Evolutionary conservation across 1,140 invertebrate species (phyloP), one percentile per base, ranked within the genome.

Genomic region (Lordiphosa stackelbergi): DNA sequence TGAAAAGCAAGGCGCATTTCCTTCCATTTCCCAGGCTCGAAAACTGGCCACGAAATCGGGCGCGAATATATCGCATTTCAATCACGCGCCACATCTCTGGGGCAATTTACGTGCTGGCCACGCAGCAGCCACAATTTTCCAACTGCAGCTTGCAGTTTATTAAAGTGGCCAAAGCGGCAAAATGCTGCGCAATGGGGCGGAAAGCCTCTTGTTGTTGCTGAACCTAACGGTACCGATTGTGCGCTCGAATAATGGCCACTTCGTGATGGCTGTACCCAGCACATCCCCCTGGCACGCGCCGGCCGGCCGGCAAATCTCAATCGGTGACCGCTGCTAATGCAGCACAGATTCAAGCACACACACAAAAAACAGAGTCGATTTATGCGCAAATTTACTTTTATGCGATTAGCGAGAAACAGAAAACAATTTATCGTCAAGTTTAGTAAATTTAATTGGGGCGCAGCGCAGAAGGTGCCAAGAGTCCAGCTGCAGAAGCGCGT

Each of bases 31-130:
- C 75, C 75, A 79, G 75, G 75, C 75, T 79, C 52, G 42, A 46
- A 45, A 53, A 43, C 43, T 72, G 68, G 74, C 58, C 70, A 75
- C 77, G 37, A 83, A 83, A 83, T 83, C 78, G 77, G 77, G 78
- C 77, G 77, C 77, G 78, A 83, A 83, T 83, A 83, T 83, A 83
- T 83, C 77, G 77, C 77, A 83, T 83, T 83, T 83, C 77, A 83
- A 83, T 83, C 77, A 83, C 77, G 77, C 77, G 77, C 75, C 73
- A 1, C 41, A 34, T 43, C 28, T 53, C 61, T 49, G 71, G 52
- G 54, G 77, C 73, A 83, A 83, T 83, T 83, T 83, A 78, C 72
- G 73, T 75, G 73, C 71, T 45, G 61, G 70, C 70, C 64, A 71
- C 71, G 69, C 68, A 71, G 71, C 54, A 68, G 35, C 51, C 53